phyloP scores from a whole-genome alignment of 2,113 vertebrate species.

The Sialia sialis region DNA sequence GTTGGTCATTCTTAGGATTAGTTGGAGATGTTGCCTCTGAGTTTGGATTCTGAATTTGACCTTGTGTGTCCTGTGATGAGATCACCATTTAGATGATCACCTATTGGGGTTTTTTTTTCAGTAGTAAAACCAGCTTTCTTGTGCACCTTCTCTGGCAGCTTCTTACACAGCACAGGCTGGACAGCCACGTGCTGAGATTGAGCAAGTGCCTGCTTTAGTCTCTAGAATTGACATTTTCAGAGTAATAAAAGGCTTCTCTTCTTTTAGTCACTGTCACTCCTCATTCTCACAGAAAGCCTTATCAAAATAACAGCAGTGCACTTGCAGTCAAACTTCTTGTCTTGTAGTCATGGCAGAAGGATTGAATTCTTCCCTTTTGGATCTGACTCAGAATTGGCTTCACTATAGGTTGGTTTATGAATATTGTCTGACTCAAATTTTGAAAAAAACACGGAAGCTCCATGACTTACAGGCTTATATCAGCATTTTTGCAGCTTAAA shows the following conservation, averaged over 20 bases:
- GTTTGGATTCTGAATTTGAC: not conserved
- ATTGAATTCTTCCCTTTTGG: not conserved
- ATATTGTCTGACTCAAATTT: not conserved
- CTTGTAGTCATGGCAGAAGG: not conserved
- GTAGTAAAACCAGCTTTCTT: not conserved
- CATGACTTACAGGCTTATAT: not conserved
- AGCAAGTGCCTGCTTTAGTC: not conserved
- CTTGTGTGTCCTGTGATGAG: not conserved
- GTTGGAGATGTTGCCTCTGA: not conserved
- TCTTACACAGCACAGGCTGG: not conserved
- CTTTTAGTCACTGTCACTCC: not conserved
- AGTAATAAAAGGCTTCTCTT: not conserved
- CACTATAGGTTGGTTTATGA: not conserved
- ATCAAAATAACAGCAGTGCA: not conserved
- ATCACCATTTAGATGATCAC: not conserved
- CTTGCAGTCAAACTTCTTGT: not conserved
- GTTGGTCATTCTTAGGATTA: not conserved
- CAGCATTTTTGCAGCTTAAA: not conserved
- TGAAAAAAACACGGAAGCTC: rapidly evolving
- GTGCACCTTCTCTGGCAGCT: not conserved
- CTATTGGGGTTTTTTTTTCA: not conserved
- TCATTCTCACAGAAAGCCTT: not conserved
- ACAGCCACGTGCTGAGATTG: not conserved
- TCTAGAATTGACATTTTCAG: not conserved
- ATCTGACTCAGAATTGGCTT: not conserved